Evolutionary conservation across 2,888 invertebrate species (phyloP), one percentile per base, ranked within the genome.

Genomic region (Stratiomys singularior): DNA sequence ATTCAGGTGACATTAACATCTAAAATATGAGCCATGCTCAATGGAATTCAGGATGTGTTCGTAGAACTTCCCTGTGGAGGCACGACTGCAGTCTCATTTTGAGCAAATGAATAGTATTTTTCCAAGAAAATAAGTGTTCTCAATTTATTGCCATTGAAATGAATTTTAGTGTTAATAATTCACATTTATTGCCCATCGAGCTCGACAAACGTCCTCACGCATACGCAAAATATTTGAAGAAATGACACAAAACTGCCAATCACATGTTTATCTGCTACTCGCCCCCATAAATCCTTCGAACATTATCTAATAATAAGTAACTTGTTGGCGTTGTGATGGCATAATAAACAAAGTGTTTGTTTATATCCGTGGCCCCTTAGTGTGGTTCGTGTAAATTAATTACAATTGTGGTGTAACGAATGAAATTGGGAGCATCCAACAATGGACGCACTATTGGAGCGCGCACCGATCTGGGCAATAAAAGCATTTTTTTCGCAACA

Each of bases 181-280:
- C 52, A n/a, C 15, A 13, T 52, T 52, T 52, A 52, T 52, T 52
- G 15, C 37, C 37, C 9, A 37, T 37, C 37, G 37, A n/a, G 18
- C 52, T 18, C 52, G 52, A 15, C 4, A 13, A 52, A 52, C 18
- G 18, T 4, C 52, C 52, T n/a, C 52, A 52, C n/a, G 15, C 18
- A 13, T 4, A 9, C n/a, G 4, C 2, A 18, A 9, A 52, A 52
- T n/a, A n/a, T 52, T 52, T 52, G 3, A 60, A 7, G 3, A 15
- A 60, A 18, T 25, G 60, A 60, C 60, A 60, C 60, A 60, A 25
- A 60, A 60, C 60, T 25, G 60, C 25, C 60, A 23, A 60, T 60
- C 60, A 60, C 21, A 60, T 18, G 25, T 25, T 60, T 60, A 60
- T 60, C 23, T 23, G 1, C 25, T 25, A 4, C 7, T 21, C 23